Base-by-base conservation (phyloP, 2,113 vertebrate species). In the Pyxicephalus adspersus region DNA sequence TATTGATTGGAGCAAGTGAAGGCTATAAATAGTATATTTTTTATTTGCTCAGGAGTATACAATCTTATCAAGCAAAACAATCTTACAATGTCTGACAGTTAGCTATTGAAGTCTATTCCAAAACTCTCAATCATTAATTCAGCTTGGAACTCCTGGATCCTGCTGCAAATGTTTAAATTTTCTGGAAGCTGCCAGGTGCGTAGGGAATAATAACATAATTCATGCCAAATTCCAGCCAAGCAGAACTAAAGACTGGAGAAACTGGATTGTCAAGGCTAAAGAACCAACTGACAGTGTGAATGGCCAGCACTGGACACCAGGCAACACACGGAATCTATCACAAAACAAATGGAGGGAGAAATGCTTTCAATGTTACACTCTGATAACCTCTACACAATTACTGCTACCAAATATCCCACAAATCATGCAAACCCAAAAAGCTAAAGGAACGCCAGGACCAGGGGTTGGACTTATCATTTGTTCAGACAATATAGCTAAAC, bases 241-340 rank as follows among this genome's bases (percentile, higher is more conserved):
- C 52, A 74, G 71, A 74, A 60, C 70, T 57, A 19, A 73, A 73
- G 70, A 73, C 29, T n/a, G 28, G 55, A 25, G 11, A 23, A 73
- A 34, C n/a, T 55, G 34, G 54, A 19, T 31, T 75, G 29, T 55
- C 55, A 60, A 60, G 31, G n/a, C 19, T 45, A 19, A 54, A 28
- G n/a, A 4, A 19, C 72, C 72, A 75, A 61, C 72, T 75, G 72
- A 60, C 55, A 75, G 8, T 60, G 72, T 75, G 25, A 61, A 38
- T n/a, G 20, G 13, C 29, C n/a, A 75, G 23, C 8, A 22, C 2
- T 17, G 55, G 55, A 61, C 31, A 75, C 13, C 5, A 6, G 34
- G 15, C 38, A 54, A 11, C 52, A 25, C 3, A 4, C 45, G 23
- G 45, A 5, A 75, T 25, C 2, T 23, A 61, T 61, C 16, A 25